Evolutionary conservation across 2,888 invertebrate species (phyloP), one percentile per base, ranked within the genome.

Genomic region (Subacronicta megacephala): DNA sequence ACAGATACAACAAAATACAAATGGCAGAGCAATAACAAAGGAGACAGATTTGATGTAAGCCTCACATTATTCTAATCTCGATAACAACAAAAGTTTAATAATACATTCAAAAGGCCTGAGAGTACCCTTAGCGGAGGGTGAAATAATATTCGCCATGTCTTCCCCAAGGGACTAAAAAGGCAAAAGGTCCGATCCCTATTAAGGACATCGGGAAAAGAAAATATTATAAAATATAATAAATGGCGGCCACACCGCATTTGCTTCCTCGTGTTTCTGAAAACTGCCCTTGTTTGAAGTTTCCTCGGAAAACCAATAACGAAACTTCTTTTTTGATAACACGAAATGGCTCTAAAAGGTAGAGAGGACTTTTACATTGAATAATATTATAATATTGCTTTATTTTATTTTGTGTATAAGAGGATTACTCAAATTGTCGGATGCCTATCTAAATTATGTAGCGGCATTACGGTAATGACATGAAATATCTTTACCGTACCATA

Each of bases 41-140:
- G 67, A 75, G 68, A 78, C 72, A 79, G 71, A 81, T 82, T 80
- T 77, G 77, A 83, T 75, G 71, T 70, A 79, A 75, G 70, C 59
- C 73, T 78, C 76, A 78, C 83, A 85, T 86, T 84, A 84, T 86
- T 84, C 75, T 87, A 85, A 87, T 87, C 83, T 81, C 77, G 83
- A 84, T 85, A 87, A 86, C 87, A 89, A 86, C 85, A 84, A 88
- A 90, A 90, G 82, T 89, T 90, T 85, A 86, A 87, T 87, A 89
- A 85, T 83, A 89, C 87, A 85, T 88, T 87, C 82, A 87, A 86
- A 88, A 84, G 84, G 84, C 81, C 81, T 71, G 70, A 81, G 81
- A 83, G 85, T 82, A 80, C 78, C 86, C 79, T 83, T 81, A 81
- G 82, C 76, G 75, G 78, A 81, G 79, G 81, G 76, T 80, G 80